Conservation (phyloP, 2,113 vertebrate genomes). For the Phyllopteryx taeniolatus region DNA sequence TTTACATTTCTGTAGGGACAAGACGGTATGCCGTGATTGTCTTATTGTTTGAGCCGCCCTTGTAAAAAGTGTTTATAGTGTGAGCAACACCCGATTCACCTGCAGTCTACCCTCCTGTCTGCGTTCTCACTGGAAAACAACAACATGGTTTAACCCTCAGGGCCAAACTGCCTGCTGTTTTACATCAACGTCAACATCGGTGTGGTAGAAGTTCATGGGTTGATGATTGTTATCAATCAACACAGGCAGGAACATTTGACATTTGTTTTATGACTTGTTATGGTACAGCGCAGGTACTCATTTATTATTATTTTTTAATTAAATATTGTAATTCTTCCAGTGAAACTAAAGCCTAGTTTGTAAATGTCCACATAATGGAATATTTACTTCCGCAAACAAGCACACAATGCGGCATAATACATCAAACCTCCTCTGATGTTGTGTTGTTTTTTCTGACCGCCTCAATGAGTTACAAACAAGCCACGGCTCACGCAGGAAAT, state of each 20-base stretch:
- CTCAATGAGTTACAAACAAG: constrained; percentile 18
- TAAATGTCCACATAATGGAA: neutral
- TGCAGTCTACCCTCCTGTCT: neutral
- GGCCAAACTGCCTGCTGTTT: constrained; percentile 40
- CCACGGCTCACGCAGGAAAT: constrained; percentile 10
- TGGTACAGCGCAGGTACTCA: neutral
- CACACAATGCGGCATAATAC: neutral
- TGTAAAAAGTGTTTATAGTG: constrained; percentile 24
- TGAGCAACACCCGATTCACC: constrained; percentile 41
- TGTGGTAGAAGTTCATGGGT: constrained; percentile 23
- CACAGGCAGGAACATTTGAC: constrained; percentile 1
- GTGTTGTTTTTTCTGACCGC: constrained; percentile 25
- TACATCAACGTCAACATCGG: constrained; percentile 34
- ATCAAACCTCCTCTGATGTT: neutral
- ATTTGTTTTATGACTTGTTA: constrained; percentile 8
- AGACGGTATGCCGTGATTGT: constrained; percentile 5
- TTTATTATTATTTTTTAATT: neutral
- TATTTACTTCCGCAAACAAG: neutral
- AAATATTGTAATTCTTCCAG: neutral
- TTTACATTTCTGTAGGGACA: constrained; percentile 4
- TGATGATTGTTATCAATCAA: constrained; percentile 15
- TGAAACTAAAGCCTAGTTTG: neutral
- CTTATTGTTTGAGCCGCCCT: constrained; percentile 11
- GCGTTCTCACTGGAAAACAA: constrained; percentile 35
- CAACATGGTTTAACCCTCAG: constrained; percentile 23